phyloP scores from a whole-genome alignment of 2,797 vertebrate species.

The Hipposideros larvatus region DNA sequence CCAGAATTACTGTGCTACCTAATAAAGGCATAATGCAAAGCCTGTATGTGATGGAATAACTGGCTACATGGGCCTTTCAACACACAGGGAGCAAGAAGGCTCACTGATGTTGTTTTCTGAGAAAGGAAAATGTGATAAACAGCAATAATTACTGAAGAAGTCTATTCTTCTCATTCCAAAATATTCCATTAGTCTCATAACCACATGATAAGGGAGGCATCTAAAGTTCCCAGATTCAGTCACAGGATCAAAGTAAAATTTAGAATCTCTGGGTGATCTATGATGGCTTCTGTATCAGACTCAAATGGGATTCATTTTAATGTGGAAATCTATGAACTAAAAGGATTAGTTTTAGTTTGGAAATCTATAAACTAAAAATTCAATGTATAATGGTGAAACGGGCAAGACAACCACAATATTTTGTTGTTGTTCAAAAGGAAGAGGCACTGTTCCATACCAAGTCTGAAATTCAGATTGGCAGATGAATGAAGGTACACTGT shows the following conservation, averaged over 20 bases:
- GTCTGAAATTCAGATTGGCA: background rate
- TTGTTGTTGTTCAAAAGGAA: background rate
- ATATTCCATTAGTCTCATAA: background rate
- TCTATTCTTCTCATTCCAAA: background rate
- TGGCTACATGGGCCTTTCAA: background rate
- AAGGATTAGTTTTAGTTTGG: background rate
- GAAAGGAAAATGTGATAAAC: background rate
- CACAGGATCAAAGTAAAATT: background rate
- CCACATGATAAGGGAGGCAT: background rate
- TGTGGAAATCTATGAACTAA: background rate
- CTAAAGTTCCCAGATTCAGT: background rate
- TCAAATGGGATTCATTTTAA: background rate
- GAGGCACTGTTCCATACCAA: background rate
- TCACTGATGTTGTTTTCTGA: background rate
- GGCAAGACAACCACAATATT: background rate
- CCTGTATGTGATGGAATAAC: background rate
- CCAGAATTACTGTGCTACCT: background rate
- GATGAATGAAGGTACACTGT: background rate
- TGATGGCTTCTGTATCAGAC: background rate
- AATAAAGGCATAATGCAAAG: background rate
- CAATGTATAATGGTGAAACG: background rate
- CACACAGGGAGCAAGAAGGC: background rate
- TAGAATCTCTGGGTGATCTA: background rate
- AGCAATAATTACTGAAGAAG: background rate
- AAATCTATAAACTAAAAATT: background rate